Evolutionary conservation across 2,113 vertebrate species (phyloP).

Genomic region (Mus pahari): DNA sequence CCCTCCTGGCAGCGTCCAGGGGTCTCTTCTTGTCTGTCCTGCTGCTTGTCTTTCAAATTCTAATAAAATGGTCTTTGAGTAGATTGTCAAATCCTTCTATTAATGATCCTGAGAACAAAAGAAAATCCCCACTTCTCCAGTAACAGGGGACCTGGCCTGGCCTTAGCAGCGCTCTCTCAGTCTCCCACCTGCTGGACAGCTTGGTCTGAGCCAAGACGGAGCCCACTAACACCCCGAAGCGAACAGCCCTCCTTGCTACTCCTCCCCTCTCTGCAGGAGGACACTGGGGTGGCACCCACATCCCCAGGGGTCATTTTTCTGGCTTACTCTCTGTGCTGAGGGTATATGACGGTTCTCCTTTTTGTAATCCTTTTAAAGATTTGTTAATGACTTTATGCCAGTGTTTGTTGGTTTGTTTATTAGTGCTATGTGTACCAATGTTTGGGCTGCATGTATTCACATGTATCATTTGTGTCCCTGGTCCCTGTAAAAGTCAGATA

Average conservation of each 20-base stretch:
- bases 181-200: background rate
- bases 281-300: background rate
- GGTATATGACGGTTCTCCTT: background rate
- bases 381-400: background rate
- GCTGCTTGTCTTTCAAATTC: background rate
- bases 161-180: background rate
- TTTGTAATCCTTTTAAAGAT: background rate
- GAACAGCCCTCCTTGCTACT: no score
- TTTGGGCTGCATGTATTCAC: background rate
- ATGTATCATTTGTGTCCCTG: background rate
- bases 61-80: background rate
- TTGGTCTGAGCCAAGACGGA: background rate
- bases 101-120: background rate
- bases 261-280: background rate
- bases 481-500: background rate
- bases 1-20: background rate
- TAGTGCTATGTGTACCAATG: background rate
- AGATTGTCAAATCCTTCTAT: background rate
- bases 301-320: background rate
- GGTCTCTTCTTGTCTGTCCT: background rate
- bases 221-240: background rate
- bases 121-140: background rate
- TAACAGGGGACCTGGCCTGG: background rate
- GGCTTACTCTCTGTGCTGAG: background rate
- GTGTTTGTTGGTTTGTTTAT: background rate